These are phyloP conservation scores for Gymnothorax javanicus DNA, from an alignment of 2,797 vertebrate species.

Conservation along the genomic window DNA sequence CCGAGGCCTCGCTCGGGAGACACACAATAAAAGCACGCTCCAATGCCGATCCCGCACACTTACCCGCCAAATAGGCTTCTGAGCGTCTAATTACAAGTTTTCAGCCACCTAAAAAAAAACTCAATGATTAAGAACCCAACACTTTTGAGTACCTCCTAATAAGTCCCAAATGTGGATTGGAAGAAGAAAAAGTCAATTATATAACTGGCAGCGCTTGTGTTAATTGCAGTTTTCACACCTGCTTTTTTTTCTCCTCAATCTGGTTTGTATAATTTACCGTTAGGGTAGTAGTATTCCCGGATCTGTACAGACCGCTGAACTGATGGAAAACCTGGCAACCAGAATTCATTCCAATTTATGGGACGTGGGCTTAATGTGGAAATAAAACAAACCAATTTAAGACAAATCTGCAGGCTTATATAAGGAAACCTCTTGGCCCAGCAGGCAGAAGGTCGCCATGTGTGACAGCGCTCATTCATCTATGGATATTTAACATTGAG, in stretches of 20 bases:
- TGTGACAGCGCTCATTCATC: neutral
- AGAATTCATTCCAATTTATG: neutral
- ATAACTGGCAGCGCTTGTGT: slow-evolving; percentile 5
- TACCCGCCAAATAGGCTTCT: neutral
- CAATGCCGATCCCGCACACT: neutral
- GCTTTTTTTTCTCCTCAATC: neutral
- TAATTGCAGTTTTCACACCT: neutral
- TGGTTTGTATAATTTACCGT: neutral
- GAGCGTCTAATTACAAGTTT: neutral
- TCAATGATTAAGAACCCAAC: neutral
- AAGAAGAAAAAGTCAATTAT: neutral
- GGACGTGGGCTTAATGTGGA: neutral
- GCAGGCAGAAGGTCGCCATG: neutral
- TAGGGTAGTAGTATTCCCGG: neutral
- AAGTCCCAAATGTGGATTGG: neutral
- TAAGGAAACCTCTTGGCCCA: neutral
- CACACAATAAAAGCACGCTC: neutral
- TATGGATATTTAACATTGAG: neutral
- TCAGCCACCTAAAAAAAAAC: neutral
- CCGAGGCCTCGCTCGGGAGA: neutral
- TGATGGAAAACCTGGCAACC: neutral
- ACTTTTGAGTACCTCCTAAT: neutral
- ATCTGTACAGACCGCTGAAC: neutral
- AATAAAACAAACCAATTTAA: neutral
- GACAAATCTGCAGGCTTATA: neutral